A percentile compares a stretch with the other conserved stretches of the same genome.
These are phyloP conservation scores for Caprella mutica DNA, from an alignment of 2,888 invertebrate species.

Conservation along the genomic window DNA sequence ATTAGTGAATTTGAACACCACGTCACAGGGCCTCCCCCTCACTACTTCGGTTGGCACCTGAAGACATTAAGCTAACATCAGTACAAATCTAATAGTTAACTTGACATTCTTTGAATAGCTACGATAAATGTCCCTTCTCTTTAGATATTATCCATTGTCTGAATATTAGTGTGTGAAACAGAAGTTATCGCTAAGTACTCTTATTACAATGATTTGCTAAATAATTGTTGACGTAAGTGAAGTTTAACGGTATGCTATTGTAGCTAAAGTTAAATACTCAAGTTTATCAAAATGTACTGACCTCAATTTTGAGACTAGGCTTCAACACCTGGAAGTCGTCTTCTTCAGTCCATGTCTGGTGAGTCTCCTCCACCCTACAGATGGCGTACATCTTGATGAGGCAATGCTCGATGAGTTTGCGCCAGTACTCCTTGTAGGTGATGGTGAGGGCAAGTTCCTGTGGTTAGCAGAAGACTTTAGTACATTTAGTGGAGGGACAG, in stretches of 20 bases:
- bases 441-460: constrained; percentile 48
- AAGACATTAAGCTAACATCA: constrained; percentile 11
- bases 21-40: constrained; percentile 39
- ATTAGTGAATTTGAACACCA: constrained; percentile 49
- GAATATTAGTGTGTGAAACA: no score
- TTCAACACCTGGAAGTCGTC: constrained; percentile 59
- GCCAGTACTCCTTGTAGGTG: constrained; percentile 55
- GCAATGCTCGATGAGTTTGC: constrained; percentile 57
- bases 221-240: neutral
- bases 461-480: neutral
- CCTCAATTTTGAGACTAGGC: constrained; percentile 55
- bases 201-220: no score
- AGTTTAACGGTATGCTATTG: neutral
- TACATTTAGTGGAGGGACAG: no score
- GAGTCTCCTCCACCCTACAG: constrained; percentile 58
- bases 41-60: constrained; percentile 39
- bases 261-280: neutral
- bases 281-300: constrained; percentile 38
- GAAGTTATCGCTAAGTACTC: no score
- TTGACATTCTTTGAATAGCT: no score
- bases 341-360: constrained; percentile 61
- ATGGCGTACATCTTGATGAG: constrained; percentile 61
- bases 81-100: no score
- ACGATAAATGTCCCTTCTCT: no score
- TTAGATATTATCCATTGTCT: no score